Evolutionary conservation across 64 coral and sea anemone genomes (phyloP), one percentile per base, ranked within the genome.

Genomic region (Stylophora pistillata): DNA sequence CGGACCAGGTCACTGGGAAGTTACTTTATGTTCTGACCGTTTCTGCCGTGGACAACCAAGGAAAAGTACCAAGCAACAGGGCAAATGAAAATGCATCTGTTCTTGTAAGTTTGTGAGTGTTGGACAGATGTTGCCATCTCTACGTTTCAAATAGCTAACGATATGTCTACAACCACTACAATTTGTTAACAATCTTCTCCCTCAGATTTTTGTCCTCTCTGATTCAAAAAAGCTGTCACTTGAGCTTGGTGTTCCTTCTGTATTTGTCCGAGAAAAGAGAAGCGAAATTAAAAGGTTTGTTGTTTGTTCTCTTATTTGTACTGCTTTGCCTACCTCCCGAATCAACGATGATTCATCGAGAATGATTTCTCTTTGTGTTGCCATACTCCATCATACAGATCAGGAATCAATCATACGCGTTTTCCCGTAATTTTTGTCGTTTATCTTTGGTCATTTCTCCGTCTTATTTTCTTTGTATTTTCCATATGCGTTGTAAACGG

Each of bases 11-110:
- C 27, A 26, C 71, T 30, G 89, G 72, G 30, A 85, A 57, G 41
- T 30, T 17, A 20, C 17, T 18, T 12, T 91, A 85, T 52, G 41
- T 21, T 53, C 65, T 91, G 0, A 17, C 53, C 41, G 70, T 91
- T 62, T 74, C 80, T 30, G 89, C 89, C 13, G 80, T 55, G 33
- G 89, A 91, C 58, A 91, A 91, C 56, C 59, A 74, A 56, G 79
- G 71, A 20, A 74, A 27, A 81, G 31, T 13, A 32, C 89, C 89
- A 25, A 85, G 75, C 54, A 85, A 91, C 57, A 85, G 13, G 14
- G 69, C 69, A 9, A 60, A 62, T 73, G 55, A 76, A 32, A 81
- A 71, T 7, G 79, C 79, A 9, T 82, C 32, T 59, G 89, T 85
- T 85, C 33, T 34, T 7, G 89, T 91, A 70, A 56, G 88, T 89